Evolutionary conservation across 1,140 invertebrate genomes (phyloP), one percentile per base, ranked within the genome.

Genomic region (Cephus cinctus): DNA sequence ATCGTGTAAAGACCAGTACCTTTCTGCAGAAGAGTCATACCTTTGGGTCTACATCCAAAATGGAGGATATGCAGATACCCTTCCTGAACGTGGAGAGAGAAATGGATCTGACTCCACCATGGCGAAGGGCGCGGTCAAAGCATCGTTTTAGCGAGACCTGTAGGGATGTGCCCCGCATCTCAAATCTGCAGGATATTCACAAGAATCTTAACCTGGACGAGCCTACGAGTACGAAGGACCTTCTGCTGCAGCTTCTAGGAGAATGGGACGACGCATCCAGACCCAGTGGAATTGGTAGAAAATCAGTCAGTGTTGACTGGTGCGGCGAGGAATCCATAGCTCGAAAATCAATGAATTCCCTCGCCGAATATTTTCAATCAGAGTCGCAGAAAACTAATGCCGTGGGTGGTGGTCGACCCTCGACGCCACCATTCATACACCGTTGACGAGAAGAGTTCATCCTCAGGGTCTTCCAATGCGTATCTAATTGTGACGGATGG

Each of bases 171-270:
- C 74, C 74, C 0, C 55, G 74, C 18, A 73, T 75, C 14, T 69
- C 70, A 4, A 73, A 63, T 36, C 47, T 76, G 3, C 63, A 58
- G 2, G 56, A 74, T 20, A 15, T 76, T 3, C 75, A 76, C 44
- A 70, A 74, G 23, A 67, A 54, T 41, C 52, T 74, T 44, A 74
- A 65, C 43, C 49, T 77, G 2, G 67, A 77, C 15, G 75, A 77
- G 16, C 73, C 73, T 4, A 55, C 61, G 4, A 84, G 82, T 50
- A 86, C 86, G 6, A 88, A 89, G 68, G 84, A 89, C 63, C 75
- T 88, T 14, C 64, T 90, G 20, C 61, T 89, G 14, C 83, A 87
- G 67, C 69, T 90, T 31, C 63, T 90, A 22, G 84, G 86, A 44
- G 86, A 88, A 65, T 88, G 86, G 84, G 85, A 85, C 2, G 83